These are phyloP conservation scores for Oreonectes daqikongensis DNA, from an alignment of 2,797 vertebrate species.

Conservation along the genomic window DNA sequence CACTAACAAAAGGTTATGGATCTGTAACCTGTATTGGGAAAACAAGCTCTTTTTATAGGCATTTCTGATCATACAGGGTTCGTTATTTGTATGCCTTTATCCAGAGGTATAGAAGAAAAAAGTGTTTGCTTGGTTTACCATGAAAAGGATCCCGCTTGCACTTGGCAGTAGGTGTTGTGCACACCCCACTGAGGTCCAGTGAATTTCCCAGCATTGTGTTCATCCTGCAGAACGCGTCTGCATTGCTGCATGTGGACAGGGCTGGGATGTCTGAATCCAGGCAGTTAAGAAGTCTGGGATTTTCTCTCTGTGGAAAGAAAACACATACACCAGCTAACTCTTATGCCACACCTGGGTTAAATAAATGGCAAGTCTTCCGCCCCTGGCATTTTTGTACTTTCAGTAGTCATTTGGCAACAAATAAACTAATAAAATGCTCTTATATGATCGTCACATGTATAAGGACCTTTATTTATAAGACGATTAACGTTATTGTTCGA, in stretches of 20 bases:
- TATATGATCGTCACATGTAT: background rate
- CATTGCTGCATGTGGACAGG: conserved; percentile 94
- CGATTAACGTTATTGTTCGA: background rate
- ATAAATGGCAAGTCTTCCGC: background rate
- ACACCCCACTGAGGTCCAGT: conserved; percentile 93
- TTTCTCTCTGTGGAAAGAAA: conserved; percentile 68
- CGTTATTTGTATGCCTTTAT: background rate
- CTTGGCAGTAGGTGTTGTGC: conserved; percentile 88
- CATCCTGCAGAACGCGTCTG: conserved; percentile 93
- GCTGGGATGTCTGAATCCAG: conserved; percentile 86
- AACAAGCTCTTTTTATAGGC: background rate
- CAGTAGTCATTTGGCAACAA: background rate
- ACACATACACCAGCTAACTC: background rate
- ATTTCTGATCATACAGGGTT: background rate
- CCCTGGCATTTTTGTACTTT: background rate
- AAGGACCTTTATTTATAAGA: background rate
- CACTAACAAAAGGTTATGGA: background rate
- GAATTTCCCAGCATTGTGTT: conserved; percentile 96
- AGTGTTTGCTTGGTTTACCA: conserved; percentile 74
- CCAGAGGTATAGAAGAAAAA: background rate
- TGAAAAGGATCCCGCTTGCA: conserved; percentile 80
- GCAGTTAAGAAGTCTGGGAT: conserved; percentile 80
- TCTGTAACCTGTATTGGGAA: background rate
- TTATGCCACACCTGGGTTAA: background rate
- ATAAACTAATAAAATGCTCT: too few relatives aligned